Conservation (phyloP, 1,140 invertebrate species). For the Drosophila varians region DNA sequence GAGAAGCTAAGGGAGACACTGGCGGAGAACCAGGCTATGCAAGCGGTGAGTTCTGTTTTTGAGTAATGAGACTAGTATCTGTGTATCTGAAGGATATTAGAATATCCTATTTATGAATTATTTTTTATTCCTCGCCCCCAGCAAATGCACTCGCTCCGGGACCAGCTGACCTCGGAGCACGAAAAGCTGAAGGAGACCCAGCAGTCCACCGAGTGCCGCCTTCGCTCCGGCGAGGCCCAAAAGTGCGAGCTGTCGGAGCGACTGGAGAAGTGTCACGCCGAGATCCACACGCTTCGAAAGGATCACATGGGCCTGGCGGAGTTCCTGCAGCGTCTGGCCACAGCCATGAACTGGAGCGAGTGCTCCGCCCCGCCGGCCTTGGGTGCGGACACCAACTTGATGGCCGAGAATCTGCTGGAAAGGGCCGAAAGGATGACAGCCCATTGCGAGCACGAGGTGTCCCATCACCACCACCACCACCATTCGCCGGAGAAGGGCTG, state of each 20-base stretch:
- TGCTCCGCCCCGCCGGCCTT: slow-evolving; percentile 84
- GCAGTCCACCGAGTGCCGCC: slow-evolving; percentile 86
- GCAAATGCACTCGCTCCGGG: slow-evolving; percentile 89
- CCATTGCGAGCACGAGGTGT: slow-evolving; percentile 86
- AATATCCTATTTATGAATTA: too few relatives aligned
- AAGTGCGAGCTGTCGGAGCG: slow-evolving; percentile 87
- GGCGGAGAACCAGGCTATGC: slow-evolving; percentile 90
- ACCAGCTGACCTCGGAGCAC: slow-evolving; percentile 87
- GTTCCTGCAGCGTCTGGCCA: slow-evolving; percentile 87
- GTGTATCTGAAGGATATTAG: too few relatives aligned
- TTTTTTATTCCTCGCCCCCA: slow-evolving; percentile 56
- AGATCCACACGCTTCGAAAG: slow-evolving; percentile 85
- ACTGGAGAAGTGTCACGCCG: slow-evolving; percentile 89
- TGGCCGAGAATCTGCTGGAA: slow-evolving; percentile 90
- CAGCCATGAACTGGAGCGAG: slow-evolving; percentile 83
- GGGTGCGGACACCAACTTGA: slow-evolving; percentile 90
- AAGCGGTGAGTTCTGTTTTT: slow-evolving; percentile 86
- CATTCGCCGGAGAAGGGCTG: slow-evolving; percentile 65
- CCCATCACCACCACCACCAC: slow-evolving; percentile 50
- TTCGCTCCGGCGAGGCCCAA: slow-evolving; percentile 88
- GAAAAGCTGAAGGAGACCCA: slow-evolving; percentile 87
- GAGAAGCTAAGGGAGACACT: slow-evolving; percentile 90
- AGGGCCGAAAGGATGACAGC: slow-evolving; percentile 89
- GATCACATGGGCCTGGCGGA: slow-evolving; percentile 78
- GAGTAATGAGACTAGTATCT: neutral